Evolutionary conservation across 2,888 invertebrate genomes (phyloP), one percentile per base, ranked within the genome.

Genomic region (Tetragonisca angustula): DNA sequence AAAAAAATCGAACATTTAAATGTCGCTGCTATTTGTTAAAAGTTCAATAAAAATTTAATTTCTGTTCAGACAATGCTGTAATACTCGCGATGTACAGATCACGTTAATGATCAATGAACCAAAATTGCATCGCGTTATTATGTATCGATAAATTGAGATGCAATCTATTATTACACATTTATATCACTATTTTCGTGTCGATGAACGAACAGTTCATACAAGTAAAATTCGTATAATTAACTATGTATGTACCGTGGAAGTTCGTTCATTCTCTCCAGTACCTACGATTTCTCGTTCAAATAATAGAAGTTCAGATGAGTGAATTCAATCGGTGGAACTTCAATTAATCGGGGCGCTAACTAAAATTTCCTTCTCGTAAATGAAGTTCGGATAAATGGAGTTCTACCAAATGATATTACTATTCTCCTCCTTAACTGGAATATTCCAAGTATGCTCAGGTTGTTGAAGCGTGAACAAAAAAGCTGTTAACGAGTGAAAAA

Each of bases 311-410:
- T 59, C 56, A 59, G 56, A 24, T 15, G 56, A 59, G 56, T 24
- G 56, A 59, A 59, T 59, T 59, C n/a, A 59, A 59, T 59, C 56
- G 56, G n/a, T 15, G 24, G 56, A 59, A 59, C n/a, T 59, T 59
- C 56, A 15, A 59, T 59, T 59, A 59, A 59, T 59, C 56, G 15
- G 9, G 5, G n/a, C 56, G 62, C 62, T 32, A 64, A 64, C 62
- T 64, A 64, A 64, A n/a, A n/a, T 59, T 59, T 36, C 24, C 32
- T 36, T 36, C 19, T 36, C 36, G 32, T 43, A 54, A 71, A 59
- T 36, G 36, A 54, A 56, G 43, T 27, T 27, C 27, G 27, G 13
- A 65, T 67, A 59, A 59, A 5, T n/a, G 56, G 5, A n/a, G 2
- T 59, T n/a, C 2, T 24, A 59, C 56, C 5, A 59, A 59, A 59